Base-by-base conservation (phyloP, 2,888 invertebrate species). In the Tortricodes alternella region DNA sequence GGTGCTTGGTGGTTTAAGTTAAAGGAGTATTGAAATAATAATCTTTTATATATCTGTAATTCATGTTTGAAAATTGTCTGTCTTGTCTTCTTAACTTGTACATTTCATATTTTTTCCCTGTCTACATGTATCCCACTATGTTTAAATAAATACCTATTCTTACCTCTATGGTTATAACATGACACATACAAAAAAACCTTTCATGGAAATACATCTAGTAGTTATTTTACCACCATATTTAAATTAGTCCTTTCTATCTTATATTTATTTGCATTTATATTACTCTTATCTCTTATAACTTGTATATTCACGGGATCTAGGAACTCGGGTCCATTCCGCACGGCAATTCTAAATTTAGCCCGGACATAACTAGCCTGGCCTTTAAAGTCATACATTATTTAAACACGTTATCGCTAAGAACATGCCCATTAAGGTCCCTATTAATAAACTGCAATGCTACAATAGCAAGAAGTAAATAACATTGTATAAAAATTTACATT, bases 321-420 rank as follows among this genome's bases (percentile, higher is more conserved):
- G 70, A 73, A 76, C 76, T 76, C 64, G 67, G 66, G 53, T 66
- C 62, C 73, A 73, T 73, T 76, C 73, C 66, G 64, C n/a, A n/a
- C 69, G 53, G 70, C 74, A 71, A 70, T 82, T 80, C 85, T 85
- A 85, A 80, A 82, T 83, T 78, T 84, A 85, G 80, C 76, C 67
- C 65, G 70, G 66, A 77, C 75, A 78, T 74, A 80, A 74, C 74
- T 71, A 76, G 71, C 74, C 71, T 69, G 72, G 73, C 78, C 80
- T 80, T 85, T 79, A 80, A 81, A 71, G 41, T 41, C 41, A 35
- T 11, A 35, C 46, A 13, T 23, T 38, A 37, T n/a, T n/a, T 35
- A 29, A 49, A 49, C 53, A 53, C 21, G 41, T 29, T 43, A 19
- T 53, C 9, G 16, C 29, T n/a, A 15, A 16, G 46, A 41, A 41